Evolutionary conservation across 2,888 invertebrate species (phyloP), one percentile per base, ranked within the genome.

Genomic region (Ectobius pallidus): DNA sequence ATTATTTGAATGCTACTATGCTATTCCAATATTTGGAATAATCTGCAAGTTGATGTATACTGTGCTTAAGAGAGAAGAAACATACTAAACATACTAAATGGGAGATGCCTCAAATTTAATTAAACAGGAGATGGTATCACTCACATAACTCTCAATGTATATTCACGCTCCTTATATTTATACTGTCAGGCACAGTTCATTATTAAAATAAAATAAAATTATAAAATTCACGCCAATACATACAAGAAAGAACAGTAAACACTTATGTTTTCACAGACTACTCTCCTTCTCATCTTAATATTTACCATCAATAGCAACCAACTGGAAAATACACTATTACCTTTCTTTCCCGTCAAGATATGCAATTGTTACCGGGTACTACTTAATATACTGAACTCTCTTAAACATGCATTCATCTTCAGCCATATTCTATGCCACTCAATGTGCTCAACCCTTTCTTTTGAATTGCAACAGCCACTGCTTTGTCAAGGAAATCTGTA

Each of bases 391-490:
- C 52, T 52, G 22, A 1, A 22, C 25, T 52, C 14, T 49, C 6
- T 39, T n/a, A 34, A 34, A 34, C 6, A 11, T 4, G 46, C 46
- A 46, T 14, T 7, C 30, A 32, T 18, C 7, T 46, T 71, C 63
- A 71, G 22, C 62, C 68, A 32, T 70, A 73, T 25, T 74, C 74
- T 20, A 63, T 22, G 25, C 65, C 46, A 52, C 62, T 69, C 3
- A 77, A 70, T 1, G 78, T 76, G 78, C 84, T 89, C 46, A 92
- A 83, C 32, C 92, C 92, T 82, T 91, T 91, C 80, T 90, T 90
- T 80, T 90, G 88, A 76, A 92, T 92, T 39, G 92, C 92, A 78
- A 88, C 90, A 55, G 89, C 86, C n/a, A 92, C 90, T n/a, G 92
- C 92, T 67, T 89, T 86, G 82, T 90, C 90, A 76, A 92, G 82